Conservation (phyloP, 2,113 vertebrate genomes). For the Nymphicus hollandicus region DNA sequence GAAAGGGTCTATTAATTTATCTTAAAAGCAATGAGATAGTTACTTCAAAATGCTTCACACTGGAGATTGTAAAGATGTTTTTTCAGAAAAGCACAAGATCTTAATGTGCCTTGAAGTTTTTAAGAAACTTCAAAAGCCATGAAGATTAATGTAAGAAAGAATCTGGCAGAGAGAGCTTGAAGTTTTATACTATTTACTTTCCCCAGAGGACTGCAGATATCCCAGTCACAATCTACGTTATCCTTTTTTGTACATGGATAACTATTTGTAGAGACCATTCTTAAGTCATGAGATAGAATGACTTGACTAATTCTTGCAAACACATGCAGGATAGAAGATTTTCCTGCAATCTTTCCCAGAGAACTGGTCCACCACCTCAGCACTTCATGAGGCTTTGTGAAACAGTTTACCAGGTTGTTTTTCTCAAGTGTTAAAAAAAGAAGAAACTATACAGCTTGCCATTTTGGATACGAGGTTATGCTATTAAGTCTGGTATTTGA, state of each 20-base stretch:
- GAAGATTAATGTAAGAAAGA: not conserved
- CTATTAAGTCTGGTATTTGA: not conserved
- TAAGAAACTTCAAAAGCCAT: not conserved
- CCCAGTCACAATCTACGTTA: not conserved
- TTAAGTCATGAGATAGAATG: not conserved
- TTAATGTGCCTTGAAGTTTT: not conserved
- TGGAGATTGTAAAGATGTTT: not conserved
- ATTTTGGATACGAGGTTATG: not conserved
- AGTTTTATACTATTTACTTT: not conserved
- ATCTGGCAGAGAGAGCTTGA: not conserved
- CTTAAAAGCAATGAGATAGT: not conserved
- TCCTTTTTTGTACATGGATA: not conserved
- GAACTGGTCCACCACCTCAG: not conserved
- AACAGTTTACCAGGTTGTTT: not conserved
- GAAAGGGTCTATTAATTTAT: not conserved
- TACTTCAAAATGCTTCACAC: not conserved
- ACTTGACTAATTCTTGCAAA: not conserved
- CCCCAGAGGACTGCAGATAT: not conserved
- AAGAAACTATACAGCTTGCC: not conserved
- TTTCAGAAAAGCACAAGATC: not conserved
- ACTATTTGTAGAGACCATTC: not conserved
- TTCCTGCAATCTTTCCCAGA: not conserved
- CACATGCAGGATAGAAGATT: not conserved
- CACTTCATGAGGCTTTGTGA: not conserved
- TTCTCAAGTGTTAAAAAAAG: not conserved